Percentiles rank a stretch among this genome's conserved stretches.
Evolutionary conservation across 1,140 invertebrate species (phyloP).

Genomic region (Atopsyche davidsoni): DNA sequence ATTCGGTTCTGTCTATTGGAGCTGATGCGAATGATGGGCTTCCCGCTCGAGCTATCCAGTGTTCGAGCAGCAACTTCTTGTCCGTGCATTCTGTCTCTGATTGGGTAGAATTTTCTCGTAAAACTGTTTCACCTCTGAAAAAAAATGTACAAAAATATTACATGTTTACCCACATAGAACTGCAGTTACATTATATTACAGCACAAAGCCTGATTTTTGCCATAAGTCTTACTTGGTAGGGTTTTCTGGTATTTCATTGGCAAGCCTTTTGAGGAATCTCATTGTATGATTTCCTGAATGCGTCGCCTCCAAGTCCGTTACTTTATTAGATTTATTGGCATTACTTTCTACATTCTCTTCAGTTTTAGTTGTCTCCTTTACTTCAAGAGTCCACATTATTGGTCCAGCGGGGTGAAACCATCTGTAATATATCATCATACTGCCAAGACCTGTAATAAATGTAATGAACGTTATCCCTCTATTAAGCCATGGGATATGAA

Average conservation of each 20-base stretch:
- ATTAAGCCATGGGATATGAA: slow-evolving; percentile 6
- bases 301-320: not conserved
- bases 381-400: slow-evolving; percentile 39
- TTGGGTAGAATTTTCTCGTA: slow-evolving; percentile 24
- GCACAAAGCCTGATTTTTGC: no score
- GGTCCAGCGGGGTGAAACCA: slow-evolving; percentile 55
- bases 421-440: slow-evolving; percentile 60
- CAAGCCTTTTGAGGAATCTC: slow-evolving; percentile 31
- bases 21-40: slow-evolving; percentile 45
- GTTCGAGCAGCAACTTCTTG: slow-evolving; percentile 47
- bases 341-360: slow-evolving; percentile 9
- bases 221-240: slow-evolving; percentile 23
- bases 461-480: slow-evolving; percentile 1
- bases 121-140: slow-evolving; percentile 20
- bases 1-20: slow-evolving; percentile 36
- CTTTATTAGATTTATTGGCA: not conserved
- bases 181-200: no score
- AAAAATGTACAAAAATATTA: no score
- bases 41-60: slow-evolving; percentile 46
- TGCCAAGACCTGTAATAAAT: slow-evolving; percentile 46
- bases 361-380: slow-evolving; percentile 30
- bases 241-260: slow-evolving; percentile 24
- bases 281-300: slow-evolving; percentile 22
- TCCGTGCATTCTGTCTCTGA: slow-evolving; percentile 40
- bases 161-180: no score